Evolutionary conservation across 2,888 invertebrate genomes (phyloP).

Genomic region (Rutpela maculata): DNA sequence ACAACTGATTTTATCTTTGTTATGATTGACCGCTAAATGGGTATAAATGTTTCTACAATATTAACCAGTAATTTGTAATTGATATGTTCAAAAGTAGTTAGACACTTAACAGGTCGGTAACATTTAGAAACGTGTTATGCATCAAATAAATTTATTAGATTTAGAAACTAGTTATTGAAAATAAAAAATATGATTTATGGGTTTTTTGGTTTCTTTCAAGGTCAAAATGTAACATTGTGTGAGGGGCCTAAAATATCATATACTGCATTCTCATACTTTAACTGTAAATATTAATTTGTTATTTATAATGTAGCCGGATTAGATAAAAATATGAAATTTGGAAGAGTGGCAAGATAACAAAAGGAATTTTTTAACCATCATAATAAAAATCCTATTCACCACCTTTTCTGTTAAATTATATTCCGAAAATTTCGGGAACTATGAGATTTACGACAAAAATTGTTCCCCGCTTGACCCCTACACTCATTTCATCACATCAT

Average conservation of each 20-base stretch:
- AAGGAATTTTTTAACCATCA: too few relatives aligned
- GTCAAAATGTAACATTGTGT: background rate
- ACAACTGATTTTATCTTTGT: conserved; percentile 9
- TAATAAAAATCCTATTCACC: too few relatives aligned
- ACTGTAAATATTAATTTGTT: too few relatives aligned
- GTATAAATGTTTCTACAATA: background rate
- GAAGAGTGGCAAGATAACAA: too few relatives aligned
- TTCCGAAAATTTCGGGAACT: too few relatives aligned
- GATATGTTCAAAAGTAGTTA: conserved; percentile 2
- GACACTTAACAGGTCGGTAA: conserved; percentile 20
- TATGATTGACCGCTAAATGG: background rate
- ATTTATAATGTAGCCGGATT: too few relatives aligned
- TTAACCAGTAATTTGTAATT: background rate
- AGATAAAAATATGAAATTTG: too few relatives aligned
- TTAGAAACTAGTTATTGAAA: conserved; percentile 18
- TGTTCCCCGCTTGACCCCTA: too few relatives aligned
- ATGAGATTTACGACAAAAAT: too few relatives aligned
- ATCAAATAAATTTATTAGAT: background rate
- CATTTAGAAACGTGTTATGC: conserved; percentile 3
- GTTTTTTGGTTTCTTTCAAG: conserved; percentile 5
- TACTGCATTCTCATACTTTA: background rate
- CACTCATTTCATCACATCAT: too few relatives aligned
- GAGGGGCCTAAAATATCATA: conserved; percentile 3
- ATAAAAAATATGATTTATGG: conserved; percentile 7
- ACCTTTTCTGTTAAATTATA: too few relatives aligned